A percentile compares a stretch with the other conserved stretches of the same genome.
These are phyloP conservation scores for Aphaenogaster floridana DNA, from an alignment of 1,140 invertebrate species.

Conservation along the genomic window DNA sequence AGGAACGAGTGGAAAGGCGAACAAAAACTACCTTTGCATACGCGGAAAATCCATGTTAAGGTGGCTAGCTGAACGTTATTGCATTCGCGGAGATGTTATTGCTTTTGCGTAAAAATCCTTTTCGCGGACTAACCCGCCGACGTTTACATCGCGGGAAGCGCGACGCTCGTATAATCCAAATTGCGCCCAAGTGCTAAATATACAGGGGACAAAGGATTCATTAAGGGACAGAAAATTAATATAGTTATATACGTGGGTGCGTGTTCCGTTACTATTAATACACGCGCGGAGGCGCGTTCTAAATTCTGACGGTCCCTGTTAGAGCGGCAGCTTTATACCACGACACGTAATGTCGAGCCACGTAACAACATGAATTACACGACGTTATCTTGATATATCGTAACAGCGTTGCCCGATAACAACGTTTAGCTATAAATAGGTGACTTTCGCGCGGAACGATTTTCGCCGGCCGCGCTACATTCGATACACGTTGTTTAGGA, in stretches of 20 bases:
- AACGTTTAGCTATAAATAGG: conserved; percentile 54
- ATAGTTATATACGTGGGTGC: background rate
- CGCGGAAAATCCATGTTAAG: conserved; percentile 45
- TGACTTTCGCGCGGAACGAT: conserved; percentile 56
- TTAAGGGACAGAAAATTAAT: conserved; percentile 15
- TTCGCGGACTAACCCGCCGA: conserved; percentile 8
- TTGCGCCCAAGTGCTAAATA: conserved; percentile 4
- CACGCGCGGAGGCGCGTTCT: background rate
- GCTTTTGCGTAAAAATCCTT: conserved; percentile 23
- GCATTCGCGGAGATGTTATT: conserved; percentile 6
- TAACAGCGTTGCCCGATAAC: conserved; percentile 53
- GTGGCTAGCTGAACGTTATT: conserved; percentile 48
- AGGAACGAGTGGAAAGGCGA: background rate
- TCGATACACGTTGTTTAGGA: conserved; percentile 54
- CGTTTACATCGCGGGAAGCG: background rate
- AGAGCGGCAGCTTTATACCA: conserved; percentile 1
- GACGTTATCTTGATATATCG: conserved; percentile 60
- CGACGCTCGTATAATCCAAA: background rate
- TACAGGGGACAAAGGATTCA: background rate
- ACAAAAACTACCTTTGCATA: conserved; percentile 40
- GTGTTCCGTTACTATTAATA: conserved; percentile 37
- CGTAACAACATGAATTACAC: conserved; percentile 56
- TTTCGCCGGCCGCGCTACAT: conserved; percentile 38
- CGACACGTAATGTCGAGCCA: conserved; percentile 42
- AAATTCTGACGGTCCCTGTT: conserved; percentile 31